Evolutionary conservation across 2,113 vertebrate genomes (phyloP), one percentile per base, ranked within the genome.

Genomic region (Gila orcuttii): DNA sequence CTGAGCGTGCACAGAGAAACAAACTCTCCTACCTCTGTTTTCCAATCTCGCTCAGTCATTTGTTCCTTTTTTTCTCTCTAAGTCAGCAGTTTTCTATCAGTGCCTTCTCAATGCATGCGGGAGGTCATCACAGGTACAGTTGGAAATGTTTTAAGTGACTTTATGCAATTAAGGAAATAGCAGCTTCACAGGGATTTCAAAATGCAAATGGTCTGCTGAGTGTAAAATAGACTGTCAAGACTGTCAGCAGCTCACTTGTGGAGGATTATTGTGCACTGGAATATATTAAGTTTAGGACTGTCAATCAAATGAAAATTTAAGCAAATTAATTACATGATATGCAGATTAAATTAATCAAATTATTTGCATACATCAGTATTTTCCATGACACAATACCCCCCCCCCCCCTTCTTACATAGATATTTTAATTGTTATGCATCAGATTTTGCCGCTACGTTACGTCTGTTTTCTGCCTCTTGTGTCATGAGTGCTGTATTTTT

Each of bases 61-160:
- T 45, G 3, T 75, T 75, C 6, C 2, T 1, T 25, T 50, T 7
- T 55, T 62, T 42, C 47, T 31, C 45, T 73, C 39, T 79, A 45
- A 50, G 13, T 79, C 28, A 78, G 84, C 75, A 25, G 31, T 59
- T 66, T 50, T 57, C 25, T 3, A 15, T 62, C 47, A 69, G 15
- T 71, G 15, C 39, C 25, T 64, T 69, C 64, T 68, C 45, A 68
- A n/a, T 36, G 45, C 45, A 23, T 0, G 6, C 2, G 25, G 21
- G 31, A 69, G 64, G 80, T 50, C 45, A 23, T 69, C 47, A 19
- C 6, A 15, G 77, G 36, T 50, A 86, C 3, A 15, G 39, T 47
- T n/a, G 28, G 60, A 85, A 68, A 66, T 23, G 50, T 79, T 79
- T 85, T 85, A 77, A 85, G 75, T 42, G 50, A 78, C 25, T 68